These are phyloP conservation scores for Proales similis DNA, from an alignment of 1,140 invertebrate species.

Conservation along the genomic window DNA sequence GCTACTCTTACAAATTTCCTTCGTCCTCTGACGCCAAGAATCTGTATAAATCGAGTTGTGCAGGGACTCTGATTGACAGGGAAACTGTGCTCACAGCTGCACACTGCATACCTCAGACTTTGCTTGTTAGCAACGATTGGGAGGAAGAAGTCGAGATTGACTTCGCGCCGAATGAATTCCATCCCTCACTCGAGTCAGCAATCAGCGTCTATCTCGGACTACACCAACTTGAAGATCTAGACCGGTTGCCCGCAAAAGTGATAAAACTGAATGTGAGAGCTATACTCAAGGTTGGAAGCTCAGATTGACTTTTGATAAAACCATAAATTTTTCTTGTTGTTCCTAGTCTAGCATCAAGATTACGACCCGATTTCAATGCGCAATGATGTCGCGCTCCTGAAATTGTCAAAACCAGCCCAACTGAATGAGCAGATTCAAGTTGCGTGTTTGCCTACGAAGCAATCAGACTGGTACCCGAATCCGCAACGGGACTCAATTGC, in stretches of 20 bases:
- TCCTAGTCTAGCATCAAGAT: constrained; percentile 4
- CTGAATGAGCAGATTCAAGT: background rate
- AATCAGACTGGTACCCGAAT: background rate
- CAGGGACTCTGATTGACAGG: constrained; percentile 65
- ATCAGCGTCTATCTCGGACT: constrained; percentile 24
- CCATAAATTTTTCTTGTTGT: background rate
- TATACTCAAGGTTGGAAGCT: background rate
- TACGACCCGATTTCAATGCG: background rate
- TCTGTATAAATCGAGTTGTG: constrained; percentile 57
- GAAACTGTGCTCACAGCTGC: constrained; percentile 69
- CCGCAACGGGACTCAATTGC: constrained; percentile 2
- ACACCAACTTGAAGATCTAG: constrained; percentile 14
- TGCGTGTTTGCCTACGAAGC: constrained; percentile 1
- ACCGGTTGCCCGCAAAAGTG: background rate
- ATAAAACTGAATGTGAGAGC: background rate
- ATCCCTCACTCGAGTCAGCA: constrained; percentile 3
- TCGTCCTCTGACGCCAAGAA: too few species aligned
- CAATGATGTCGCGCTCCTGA: constrained; percentile 26
- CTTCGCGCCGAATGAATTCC: background rate
- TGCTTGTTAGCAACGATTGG: too few species aligned
- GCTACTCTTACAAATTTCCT: too few species aligned
- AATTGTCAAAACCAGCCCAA: background rate
- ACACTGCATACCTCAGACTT: constrained; percentile 61
- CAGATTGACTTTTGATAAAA: constrained; percentile 2
- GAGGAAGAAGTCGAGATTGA: too few species aligned